These are phyloP conservation scores for Corbicula japonica DNA, from an alignment of 2,888 invertebrate genomes.

Conservation along the genomic window DNA sequence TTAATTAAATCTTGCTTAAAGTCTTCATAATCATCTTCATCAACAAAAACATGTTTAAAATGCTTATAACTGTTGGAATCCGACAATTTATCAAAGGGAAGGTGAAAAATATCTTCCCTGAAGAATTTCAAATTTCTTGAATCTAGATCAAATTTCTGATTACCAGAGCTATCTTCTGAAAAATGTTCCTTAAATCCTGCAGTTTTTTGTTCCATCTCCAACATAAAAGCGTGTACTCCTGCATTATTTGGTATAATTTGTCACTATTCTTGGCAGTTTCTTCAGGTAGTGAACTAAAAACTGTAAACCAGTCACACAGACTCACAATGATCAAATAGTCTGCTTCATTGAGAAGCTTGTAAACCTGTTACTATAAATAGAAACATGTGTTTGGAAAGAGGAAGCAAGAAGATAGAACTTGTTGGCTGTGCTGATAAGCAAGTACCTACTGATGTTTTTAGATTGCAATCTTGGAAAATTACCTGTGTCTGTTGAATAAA, in stretches of 20 bases:
- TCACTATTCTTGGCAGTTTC: too few relatives aligned
- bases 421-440: conserved; percentile 14
- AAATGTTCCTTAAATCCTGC: conserved; percentile 21
- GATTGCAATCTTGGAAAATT: conserved; percentile 22
- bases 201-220: conserved; percentile 58
- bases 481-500: conserved; percentile 8
- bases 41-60: conserved; percentile 77
- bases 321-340: conserved; percentile 49
- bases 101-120: conserved; percentile 70
- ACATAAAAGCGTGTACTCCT: conserved; percentile 4
- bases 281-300: conserved; percentile 49
- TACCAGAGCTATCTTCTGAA: conserved; percentile 29
- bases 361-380: conserved; percentile 54
- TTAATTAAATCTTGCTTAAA: conserved; percentile 80
- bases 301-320: conserved; percentile 41
- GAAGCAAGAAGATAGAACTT: conserved; percentile 30
- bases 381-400: conserved; percentile 46
- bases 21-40: conserved; percentile 82
- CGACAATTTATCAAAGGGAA: conserved; percentile 65
- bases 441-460: conserved; percentile 16
- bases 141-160: conserved; percentile 58
- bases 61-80: conserved; percentile 70
- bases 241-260: conserved; percentile 40
- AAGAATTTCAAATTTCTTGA: conserved; percentile 66
- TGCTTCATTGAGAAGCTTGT: conserved; percentile 52